Base-by-base conservation (phyloP, 2,797 vertebrate genomes). In the Ctenopoma multispine region DNA sequence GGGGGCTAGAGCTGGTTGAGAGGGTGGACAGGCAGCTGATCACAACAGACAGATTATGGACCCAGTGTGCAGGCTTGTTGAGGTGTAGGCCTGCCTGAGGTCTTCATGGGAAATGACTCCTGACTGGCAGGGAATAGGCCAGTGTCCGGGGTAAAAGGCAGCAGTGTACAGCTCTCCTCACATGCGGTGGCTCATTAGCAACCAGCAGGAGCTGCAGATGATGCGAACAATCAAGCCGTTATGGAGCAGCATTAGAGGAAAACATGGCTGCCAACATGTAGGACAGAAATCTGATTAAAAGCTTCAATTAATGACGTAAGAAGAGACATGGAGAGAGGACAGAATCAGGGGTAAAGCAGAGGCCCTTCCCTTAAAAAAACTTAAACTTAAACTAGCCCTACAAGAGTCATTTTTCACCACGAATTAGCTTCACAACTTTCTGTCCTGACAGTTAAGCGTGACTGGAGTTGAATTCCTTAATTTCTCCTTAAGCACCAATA, bases 21-120 rank as follows among this genome's bases (percentile, higher is more conserved):
- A 83, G 57, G 68, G 87, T 81, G 87, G 88, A 90, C 80, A 54
- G 71, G 75, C 86, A 70, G 79, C 75, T 87, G 93, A 96, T 95
- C 91, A 91, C 87, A 91, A 92, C 91, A 93, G 94, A 95, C 92
- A 94, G 93, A 91, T 90, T 89, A 90, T 72, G 90, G 93, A 83
- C 82, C 79, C 72, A 76, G 79, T 75, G 63, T 65, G 87, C 84
- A 69, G 81, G 83, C 66, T 4, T 57, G 82, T 56, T 76, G 90
- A 92, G 85, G 87, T 82, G 88, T 85, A 20, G 80, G 84, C 71
- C 23, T 40, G 83, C 84, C 89, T 94, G 94, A 95, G 90, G 90
- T 92, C 94, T 95, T 92, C 88, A 85, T 90, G 91, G 95, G 95
- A 96, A 96, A 96, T 95, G 92, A 96, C 89, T 94, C 92, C 91